Base-by-base conservation (phyloP, 2,888 invertebrate species). In the Drosophila imparisetae region DNA sequence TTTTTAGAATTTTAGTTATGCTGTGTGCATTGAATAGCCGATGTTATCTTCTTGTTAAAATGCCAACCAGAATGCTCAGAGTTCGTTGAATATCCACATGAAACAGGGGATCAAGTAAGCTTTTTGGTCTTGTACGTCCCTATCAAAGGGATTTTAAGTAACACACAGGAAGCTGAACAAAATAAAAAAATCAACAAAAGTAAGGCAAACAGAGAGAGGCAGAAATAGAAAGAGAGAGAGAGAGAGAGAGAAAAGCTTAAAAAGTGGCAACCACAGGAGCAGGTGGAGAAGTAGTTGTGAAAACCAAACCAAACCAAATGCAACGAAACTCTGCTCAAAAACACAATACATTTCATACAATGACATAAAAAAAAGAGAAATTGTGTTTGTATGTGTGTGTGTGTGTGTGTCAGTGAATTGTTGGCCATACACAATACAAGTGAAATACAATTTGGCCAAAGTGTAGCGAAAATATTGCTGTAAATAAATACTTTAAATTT, bases 401-500 rank as follows among this genome's bases (percentile, higher is more conserved):
- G 29, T 50, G 11, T 7, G n/a, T 55, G 29, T 55, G 42, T 42
- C 29, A 70, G 69, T 62, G 66, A 70, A 69, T 69, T 72, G 80
- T 67, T 63, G 40, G 38, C 29, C 32, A 55, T 59, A 38, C 29
- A 59, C 60, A 61, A 34, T 49, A 61, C 64, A 36, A 65, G 38
- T 48, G 72, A 66, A 84, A 84, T 79, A 81, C 89, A 84, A 77
- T 89, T 89, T 79, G 38, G 69, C 63, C 66, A 77, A 81, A 85
- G 89, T 87, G 87, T 78, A 84, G 89, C 80, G 74, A 84, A 85
- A 85, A 89, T 86, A 85, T 84, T 87, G 81, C 63, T 79, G 72
- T 74, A 86, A 85, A 87, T 89, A 84, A 85, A 89, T 89, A 81
- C 78, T 87, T 84, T 77, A 81, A 89, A 89, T 86, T 86, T 84